Conservation (phyloP, 2,888 invertebrate genomes). For the Pocota personata region DNA sequence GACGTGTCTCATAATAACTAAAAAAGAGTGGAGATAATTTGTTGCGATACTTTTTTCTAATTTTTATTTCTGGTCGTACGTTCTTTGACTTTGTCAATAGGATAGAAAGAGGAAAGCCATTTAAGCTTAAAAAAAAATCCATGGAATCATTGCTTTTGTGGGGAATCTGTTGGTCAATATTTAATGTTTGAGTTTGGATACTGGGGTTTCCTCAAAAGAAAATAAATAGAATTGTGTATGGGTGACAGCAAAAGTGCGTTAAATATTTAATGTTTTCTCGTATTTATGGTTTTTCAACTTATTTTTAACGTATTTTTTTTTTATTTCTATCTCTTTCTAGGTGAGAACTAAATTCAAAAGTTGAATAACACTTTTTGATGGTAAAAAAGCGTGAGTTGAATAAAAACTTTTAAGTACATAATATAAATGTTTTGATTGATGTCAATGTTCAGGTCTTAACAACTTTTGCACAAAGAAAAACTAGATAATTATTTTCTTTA, state of each 20-base stretch:
- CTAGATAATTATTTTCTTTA: no score
- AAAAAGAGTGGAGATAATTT: constrained; percentile 38
- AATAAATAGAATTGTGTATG: background rate
- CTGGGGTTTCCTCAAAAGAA: background rate
- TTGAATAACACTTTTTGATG: background rate
- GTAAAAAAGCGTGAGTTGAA: constrained; percentile 4
- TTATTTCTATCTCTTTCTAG: constrained; percentile 15
- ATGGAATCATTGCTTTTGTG: background rate
- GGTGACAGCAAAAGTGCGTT: constrained; percentile 5
- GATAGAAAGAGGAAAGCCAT: background rate
- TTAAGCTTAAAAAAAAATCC: constrained; percentile 1
- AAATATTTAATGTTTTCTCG: background rate
- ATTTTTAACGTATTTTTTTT: background rate
- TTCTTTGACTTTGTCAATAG: background rate
- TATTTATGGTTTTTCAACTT: background rate
- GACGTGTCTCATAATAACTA: constrained; percentile 28
- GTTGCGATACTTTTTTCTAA: background rate
- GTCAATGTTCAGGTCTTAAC: no score
- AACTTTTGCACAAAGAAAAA: no score
- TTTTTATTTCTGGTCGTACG: background rate
- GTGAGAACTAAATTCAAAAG: constrained; percentile 24
- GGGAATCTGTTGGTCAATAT: constrained; percentile 30
- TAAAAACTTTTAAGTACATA: background rate
- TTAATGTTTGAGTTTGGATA: constrained; percentile 1
- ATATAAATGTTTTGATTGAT: no score